phyloP scores from a whole-genome alignment of 1,140 invertebrate genomes.

The Centruroides sculpturatus region DNA sequence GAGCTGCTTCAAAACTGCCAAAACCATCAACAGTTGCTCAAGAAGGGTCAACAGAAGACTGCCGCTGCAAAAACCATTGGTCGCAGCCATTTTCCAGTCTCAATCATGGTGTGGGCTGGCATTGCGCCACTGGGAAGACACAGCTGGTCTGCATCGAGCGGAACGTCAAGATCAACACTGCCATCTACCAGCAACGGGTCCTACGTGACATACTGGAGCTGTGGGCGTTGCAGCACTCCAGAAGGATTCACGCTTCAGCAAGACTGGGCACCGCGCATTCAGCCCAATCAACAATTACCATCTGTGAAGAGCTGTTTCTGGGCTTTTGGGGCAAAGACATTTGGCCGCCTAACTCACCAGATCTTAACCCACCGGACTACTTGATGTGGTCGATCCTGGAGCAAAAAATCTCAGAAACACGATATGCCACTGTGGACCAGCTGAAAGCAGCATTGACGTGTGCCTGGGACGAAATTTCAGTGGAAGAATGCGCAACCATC shows the following conservation, averaged over 20 bases:
- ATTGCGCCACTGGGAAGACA: constrained; percentile 1
- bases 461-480: background rate
- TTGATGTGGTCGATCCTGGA: background rate
- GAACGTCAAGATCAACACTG: background rate
- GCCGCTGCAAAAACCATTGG: background rate
- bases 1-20: background rate
- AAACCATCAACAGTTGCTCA: background rate
- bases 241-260: background rate
- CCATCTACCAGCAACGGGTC: background rate
- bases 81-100: background rate
- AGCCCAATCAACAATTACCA: background rate
- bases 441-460: background rate
- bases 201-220: background rate
- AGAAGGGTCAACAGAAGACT: background rate
- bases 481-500: background rate
- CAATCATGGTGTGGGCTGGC: background rate
- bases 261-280: background rate
- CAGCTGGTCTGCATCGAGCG: background rate
- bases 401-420: background rate
- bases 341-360: background rate
- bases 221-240: background rate
- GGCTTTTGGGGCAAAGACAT: background rate
- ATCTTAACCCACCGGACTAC: background rate
- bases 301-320: background rate
- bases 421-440: background rate